phyloP scores from a whole-genome alignment of 1,140 invertebrate genomes.

The Piezodorus guildinii region DNA sequence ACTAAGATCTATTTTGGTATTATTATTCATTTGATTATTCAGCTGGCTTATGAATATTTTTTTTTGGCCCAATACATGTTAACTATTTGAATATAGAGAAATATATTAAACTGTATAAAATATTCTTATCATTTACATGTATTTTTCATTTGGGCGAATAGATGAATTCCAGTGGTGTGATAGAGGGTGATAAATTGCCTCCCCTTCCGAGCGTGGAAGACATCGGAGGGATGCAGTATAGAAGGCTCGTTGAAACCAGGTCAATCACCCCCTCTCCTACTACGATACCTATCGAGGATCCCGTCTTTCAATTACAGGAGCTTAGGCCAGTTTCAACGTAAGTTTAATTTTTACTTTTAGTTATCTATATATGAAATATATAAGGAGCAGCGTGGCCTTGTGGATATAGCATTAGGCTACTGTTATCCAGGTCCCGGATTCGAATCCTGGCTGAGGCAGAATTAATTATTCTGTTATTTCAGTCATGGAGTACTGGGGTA shows the following conservation, averaged over 20 bases:
- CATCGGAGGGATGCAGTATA: constrained; percentile 35
- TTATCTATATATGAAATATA: too few species aligned
- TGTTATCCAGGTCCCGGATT: too few species aligned
- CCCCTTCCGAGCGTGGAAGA: constrained; percentile 15
- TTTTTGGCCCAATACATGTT: neutral
- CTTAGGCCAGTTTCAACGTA: neutral
- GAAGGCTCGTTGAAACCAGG: constrained; percentile 54
- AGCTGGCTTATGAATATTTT: neutral
- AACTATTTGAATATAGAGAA: too few species aligned
- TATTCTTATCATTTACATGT: neutral
- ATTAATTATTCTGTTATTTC: too few species aligned
- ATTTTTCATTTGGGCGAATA: constrained; percentile 24
- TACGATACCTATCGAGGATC: constrained; percentile 31
- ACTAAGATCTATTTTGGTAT: too few species aligned
- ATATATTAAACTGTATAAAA: too few species aligned
- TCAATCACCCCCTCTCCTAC: constrained; percentile 61
- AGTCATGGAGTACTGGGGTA: too few species aligned
- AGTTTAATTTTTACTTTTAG: neutral
- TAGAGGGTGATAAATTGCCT: constrained; percentile 36
- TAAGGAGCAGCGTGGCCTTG: too few species aligned
- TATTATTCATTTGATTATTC: too few species aligned
- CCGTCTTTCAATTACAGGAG: neutral
- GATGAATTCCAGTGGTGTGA: constrained; percentile 70
- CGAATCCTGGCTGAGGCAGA: too few species aligned
- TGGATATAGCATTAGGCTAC: too few species aligned